Percentiles rank a stretch among this genome's conserved stretches.
These are phyloP conservation scores for Asarcornis scutulata DNA, from an alignment of 2,113 vertebrate species.

Conservation along the genomic window DNA sequence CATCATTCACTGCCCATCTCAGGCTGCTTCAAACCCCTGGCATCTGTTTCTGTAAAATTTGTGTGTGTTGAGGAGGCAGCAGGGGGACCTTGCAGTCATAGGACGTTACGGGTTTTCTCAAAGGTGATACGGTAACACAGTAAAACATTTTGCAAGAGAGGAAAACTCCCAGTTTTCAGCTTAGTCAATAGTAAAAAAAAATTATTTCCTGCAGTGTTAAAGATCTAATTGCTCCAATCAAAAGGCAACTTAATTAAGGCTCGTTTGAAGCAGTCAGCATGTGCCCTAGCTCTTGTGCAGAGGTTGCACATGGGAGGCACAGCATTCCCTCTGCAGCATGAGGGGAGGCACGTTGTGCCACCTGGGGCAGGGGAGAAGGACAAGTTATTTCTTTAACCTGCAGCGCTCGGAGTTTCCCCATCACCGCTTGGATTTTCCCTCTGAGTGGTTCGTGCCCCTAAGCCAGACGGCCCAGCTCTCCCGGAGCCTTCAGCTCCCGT, in stretches of 20 bases:
- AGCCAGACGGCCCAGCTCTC: background rate
- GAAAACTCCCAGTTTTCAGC: background rate
- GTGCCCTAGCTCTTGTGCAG: background rate
- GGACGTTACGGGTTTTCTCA: background rate
- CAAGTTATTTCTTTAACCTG: background rate
- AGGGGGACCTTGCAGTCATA: fast-evolving
- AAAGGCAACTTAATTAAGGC: slow-evolving; percentile 65
- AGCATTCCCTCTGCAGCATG: fast-evolving
- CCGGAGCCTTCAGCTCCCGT: background rate
- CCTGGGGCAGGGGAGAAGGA: fast-evolving
- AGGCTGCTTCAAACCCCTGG: background rate
- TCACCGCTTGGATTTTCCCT: background rate
- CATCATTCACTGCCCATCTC: background rate
- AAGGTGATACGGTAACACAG: background rate
- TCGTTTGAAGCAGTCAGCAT: slow-evolving; percentile 48
- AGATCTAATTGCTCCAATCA: slow-evolving; percentile 66
- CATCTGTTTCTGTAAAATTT: background rate
- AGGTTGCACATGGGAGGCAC: background rate
- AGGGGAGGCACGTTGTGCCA: fast-evolving
- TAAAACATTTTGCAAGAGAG: background rate
- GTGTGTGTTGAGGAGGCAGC: fast-evolving
- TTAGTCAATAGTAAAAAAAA: slow-evolving; percentile 42
- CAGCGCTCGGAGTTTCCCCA: fast-evolving
- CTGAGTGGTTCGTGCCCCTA: background rate
- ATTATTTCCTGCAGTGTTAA: slow-evolving; percentile 38